Evolutionary conservation across 2,113 vertebrate genomes (phyloP).

Genomic region (human): GRCh38 chr20:43010501-43011000

Average conservation of each 20-base stretch:
- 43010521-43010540: neutral
- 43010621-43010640: neutral
- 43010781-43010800: neutral
- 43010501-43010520: neutral
- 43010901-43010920: slow-evolving; percentile 48
- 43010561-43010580: neutral
- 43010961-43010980: neutral
- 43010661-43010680: neutral
- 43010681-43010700: neutral
- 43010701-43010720: neutral
- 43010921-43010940: neutral
- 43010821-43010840: slow-evolving; percentile 63
- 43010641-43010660: neutral
- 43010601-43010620: neutral
- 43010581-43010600: neutral
- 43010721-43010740: neutral
- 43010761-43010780: slow-evolving; percentile 50
- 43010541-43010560: neutral
- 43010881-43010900: slow-evolving; percentile 24
- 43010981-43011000: neutral
- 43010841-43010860: slow-evolving; percentile 61
- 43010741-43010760: neutral
- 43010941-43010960: neutral
- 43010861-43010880: slow-evolving; percentile 56
- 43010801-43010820: slow-evolving; percentile 50